Evolutionary conservation across 1,140 invertebrate species (phyloP).

Genomic region (Acromyrmex echinatior): DNA sequence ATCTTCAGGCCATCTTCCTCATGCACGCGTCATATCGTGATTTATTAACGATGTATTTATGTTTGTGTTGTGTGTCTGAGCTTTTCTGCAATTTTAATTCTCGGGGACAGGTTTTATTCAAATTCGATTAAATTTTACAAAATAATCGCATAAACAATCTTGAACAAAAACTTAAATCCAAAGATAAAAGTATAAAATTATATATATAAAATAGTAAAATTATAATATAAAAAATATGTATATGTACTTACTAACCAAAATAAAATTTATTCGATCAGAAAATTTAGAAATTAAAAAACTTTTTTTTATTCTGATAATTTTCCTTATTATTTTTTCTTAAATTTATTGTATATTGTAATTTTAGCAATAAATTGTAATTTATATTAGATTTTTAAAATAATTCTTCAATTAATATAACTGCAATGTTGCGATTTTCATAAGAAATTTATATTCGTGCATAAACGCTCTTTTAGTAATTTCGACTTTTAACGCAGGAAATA

Average conservation of each 20-base stretch:
- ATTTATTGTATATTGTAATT: not conserved
- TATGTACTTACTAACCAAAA: not conserved
- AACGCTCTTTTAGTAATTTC: not conserved
- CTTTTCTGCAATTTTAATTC: not conserved
- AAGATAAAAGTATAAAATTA: not conserved
- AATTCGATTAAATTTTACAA: not conserved
- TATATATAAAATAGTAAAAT: not conserved
- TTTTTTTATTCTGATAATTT: not conserved
- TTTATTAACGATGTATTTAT: conserved; percentile 34
- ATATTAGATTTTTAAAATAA: not conserved
- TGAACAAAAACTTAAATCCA: not conserved
- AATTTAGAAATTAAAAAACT: not conserved
- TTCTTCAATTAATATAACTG: not conserved
- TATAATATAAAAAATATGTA: not conserved
- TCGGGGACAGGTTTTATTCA: not conserved
- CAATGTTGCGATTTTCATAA: not conserved
- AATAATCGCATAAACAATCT: not conserved
- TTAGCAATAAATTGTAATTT: not conserved
- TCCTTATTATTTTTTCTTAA: not conserved
- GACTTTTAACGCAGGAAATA: conserved; percentile 9
- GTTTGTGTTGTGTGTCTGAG: not conserved
- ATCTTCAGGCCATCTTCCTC: conserved; percentile 27
- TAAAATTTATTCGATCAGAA: not conserved
- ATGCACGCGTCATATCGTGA: not conserved
- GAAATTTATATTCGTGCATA: conserved; percentile 2